Percentiles rank a stretch among this genome's conserved stretches.
These are phyloP conservation scores for Zaprionus bogoriensis DNA, from an alignment of 2,888 invertebrate species.

Conservation along the genomic window DNA sequence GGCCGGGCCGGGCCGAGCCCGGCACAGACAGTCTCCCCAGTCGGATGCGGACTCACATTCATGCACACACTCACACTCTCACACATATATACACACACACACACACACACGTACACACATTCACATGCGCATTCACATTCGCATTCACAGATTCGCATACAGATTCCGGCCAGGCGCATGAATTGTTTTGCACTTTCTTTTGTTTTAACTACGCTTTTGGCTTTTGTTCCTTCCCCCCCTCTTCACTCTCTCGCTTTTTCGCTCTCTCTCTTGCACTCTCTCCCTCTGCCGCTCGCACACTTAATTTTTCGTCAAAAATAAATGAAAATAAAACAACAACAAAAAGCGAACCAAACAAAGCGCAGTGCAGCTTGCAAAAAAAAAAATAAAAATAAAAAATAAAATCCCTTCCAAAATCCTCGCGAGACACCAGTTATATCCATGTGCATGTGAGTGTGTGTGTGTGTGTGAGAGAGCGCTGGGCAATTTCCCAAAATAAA, in stretches of 20 bases:
- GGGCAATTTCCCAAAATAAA: slow-evolving; percentile 26
- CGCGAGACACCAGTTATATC: neutral
- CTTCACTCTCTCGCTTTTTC: slow-evolving; percentile 4
- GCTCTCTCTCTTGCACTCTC: neutral
- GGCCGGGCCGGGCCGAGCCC: slow-evolving; percentile 20
- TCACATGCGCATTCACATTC: slow-evolving; percentile 15
- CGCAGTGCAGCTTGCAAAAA: slow-evolving; percentile 34
- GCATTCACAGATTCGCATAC: slow-evolving; percentile 16
- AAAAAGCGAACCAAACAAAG: slow-evolving; percentile 43
- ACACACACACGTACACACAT: slow-evolving; percentile 16
- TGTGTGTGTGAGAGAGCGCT: slow-evolving; percentile 18
- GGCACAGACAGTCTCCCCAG: slow-evolving; percentile 14
- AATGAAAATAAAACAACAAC: slow-evolving; percentile 19
- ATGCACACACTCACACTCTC: slow-evolving; percentile 21
- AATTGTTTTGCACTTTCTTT: slow-evolving; percentile 78
- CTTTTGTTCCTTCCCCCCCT: slow-evolving; percentile 49
- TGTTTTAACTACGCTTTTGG: slow-evolving; percentile 71
- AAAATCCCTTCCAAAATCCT: slow-evolving; percentile 18
- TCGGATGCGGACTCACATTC: slow-evolving; percentile 37
- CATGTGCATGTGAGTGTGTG: neutral
- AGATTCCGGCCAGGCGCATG: slow-evolving; percentile 57
- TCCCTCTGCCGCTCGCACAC: slow-evolving; percentile 15
- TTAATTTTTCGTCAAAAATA: slow-evolving; percentile 46
- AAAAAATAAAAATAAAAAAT: slow-evolving; percentile 9
- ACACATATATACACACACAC: neutral